A percentile compares a stretch with the other conserved stretches of the same genome.
Evolutionary conservation across 2,888 invertebrate genomes (phyloP).

Genomic region (Calephelis perditalis): DNA sequence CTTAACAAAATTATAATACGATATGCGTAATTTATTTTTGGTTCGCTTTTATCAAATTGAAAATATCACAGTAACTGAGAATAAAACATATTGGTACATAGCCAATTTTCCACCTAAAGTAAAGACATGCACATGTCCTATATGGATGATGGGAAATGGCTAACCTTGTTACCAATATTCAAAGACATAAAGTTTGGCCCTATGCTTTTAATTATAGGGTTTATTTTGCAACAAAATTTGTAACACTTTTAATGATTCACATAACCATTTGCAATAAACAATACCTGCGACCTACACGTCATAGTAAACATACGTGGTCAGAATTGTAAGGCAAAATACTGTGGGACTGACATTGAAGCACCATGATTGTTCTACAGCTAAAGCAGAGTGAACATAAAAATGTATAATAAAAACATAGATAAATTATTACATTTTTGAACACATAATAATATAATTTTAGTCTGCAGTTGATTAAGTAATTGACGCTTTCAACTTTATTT

Average conservation of each 20-base stretch:
- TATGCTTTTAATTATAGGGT: background rate
- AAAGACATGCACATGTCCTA: background rate
- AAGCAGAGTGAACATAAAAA: background rate
- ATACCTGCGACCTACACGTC: constrained; percentile 28
- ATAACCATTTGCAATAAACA: constrained; percentile 32
- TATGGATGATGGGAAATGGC: background rate
- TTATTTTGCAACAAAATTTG: background rate
- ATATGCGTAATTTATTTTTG: no score
- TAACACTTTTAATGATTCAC: constrained; percentile 1
- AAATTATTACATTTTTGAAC: no score
- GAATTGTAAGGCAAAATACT: constrained; percentile 17
- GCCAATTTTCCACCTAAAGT: no score
- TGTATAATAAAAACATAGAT: no score
- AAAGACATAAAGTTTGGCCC: background rate
- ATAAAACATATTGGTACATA: no score
- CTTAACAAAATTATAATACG: no score
- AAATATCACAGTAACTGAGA: no score
- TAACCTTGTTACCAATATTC: background rate
- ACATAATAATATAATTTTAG: no score
- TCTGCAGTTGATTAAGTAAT: no score
- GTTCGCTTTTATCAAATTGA: no score
- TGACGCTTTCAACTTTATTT: no score
- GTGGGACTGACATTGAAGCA: constrained; percentile 6
- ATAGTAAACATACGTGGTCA: constrained; percentile 25
- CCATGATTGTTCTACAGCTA: constrained; percentile 1